Percentiles rank a stretch among this genome's conserved stretches.
Evolutionary conservation across 2,113 vertebrate genomes (phyloP).

Genomic region (Mugil cephalus): DNA sequence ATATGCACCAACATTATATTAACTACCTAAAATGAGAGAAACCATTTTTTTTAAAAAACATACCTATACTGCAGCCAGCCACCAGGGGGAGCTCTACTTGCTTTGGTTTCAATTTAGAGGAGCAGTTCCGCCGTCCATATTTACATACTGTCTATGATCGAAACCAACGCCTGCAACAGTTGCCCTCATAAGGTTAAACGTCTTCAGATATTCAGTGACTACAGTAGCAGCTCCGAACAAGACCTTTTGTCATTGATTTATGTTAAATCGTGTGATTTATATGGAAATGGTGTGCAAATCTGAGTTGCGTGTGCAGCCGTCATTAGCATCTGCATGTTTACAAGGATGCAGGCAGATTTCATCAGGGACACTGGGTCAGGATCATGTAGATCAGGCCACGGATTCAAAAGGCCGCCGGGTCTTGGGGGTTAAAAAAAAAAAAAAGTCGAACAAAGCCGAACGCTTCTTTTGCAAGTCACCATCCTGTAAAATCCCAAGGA

Average conservation of each 20-base stretch:
- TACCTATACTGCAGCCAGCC: no score
- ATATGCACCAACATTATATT: no score
- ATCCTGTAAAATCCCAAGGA: not conserved
- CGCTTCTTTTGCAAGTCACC: constrained; percentile 10
- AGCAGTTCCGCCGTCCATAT: no score
- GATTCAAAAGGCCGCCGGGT: constrained; percentile 6
- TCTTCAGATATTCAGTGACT: no score
- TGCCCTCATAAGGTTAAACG: no score
- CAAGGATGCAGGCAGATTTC: not conserved
- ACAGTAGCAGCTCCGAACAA: no score
- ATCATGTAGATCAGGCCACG: not conserved
- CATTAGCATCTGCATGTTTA: constrained; percentile 14
- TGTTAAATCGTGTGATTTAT: not conserved
- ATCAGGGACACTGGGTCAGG: not conserved
- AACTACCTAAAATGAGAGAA: no score
- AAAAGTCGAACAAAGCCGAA: not conserved
- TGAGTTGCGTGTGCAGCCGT: not conserved
- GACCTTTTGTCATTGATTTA: not conserved
- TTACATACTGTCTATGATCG: no score
- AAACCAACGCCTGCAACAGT: no score
- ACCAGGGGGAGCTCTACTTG: no score
- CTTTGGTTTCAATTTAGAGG: no score
- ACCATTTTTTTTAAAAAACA: no score
- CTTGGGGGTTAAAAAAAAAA: constrained; percentile 36
- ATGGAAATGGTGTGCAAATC: not conserved